Evolutionary conservation across 2,113 vertebrate genomes (phyloP), one percentile per base, ranked within the genome.

Genomic region (Notothenia rossii): DNA sequence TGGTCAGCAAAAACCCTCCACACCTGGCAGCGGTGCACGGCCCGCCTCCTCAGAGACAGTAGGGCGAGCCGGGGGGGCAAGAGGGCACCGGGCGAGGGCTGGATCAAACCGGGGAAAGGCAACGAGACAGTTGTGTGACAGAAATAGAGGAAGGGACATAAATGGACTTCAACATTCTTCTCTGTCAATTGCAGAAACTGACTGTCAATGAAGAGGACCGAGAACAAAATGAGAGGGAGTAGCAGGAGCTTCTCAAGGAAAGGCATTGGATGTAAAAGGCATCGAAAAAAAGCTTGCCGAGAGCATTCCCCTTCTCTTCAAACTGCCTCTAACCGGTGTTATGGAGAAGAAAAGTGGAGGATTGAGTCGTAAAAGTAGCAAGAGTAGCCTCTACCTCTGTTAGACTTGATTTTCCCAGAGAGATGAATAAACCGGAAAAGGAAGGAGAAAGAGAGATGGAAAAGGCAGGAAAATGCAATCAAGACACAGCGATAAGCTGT

Each of bases 1-100:
- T 99, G 98, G 98, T 99, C 98, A 1, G 98, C 98, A 66, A 99
- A 99, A 89, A 99, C 98, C 11, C 95, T 99, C 50, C 97, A 99
- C 93, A 98, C 98, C 0, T 99, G 98, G 98, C 97, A 98, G 91
- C 98, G 97, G 85, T 99, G 98, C 93, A 96, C 97, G 0, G 95
- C 95, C 78, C 95, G 96, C 79, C 92, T 99, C 77, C 94, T 98
- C 95, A 64, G 96, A 95, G 92, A 97, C 90, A 89, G 96, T 90
- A 94, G 95, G 87, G 94, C 96, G 71, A 97, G 75, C 49, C 85
- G 97, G 84, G 91, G 95, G 66, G 95, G 96, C 75, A 97, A 97
- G 88, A 92, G 97, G 83, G 93, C 93, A 0, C 92, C 92, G 7
- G 91, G 91, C n/a, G 96, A 97, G 0, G 95, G 96, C 63, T 99